Evolutionary conservation across 2,888 invertebrate species (phyloP).

Genomic region (Himalopsyche anomala): DNA sequence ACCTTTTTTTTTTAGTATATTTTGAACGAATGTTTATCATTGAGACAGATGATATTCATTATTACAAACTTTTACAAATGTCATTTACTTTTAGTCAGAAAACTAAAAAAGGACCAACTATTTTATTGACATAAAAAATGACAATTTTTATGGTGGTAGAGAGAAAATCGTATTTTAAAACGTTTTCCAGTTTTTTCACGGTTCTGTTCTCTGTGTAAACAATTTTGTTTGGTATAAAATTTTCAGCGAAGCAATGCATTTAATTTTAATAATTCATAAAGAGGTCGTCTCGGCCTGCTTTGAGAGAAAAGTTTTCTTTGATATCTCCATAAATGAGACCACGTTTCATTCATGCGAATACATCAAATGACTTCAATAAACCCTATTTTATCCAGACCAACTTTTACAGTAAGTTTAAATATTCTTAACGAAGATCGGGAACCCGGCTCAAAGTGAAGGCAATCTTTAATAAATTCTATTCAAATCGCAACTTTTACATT

Average conservation of each 20-base stretch:
- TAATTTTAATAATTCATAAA: slow-evolving; percentile 25
- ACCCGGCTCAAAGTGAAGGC: slow-evolving; percentile 33
- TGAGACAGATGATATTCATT: no score
- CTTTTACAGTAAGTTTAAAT: slow-evolving; percentile 6
- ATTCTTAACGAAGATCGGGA: background rate
- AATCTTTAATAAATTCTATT: slow-evolving; percentile 36
- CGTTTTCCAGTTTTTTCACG: no score
- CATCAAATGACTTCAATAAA: slow-evolving; percentile 31
- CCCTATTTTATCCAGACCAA: slow-evolving; percentile 10
- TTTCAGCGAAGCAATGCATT: slow-evolving; percentile 2
- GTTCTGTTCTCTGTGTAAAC: no score
- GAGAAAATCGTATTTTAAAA: no score
- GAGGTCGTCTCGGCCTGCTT: slow-evolving; percentile 9
- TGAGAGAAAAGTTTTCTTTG: slow-evolving; percentile 34
- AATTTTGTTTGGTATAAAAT: background rate
- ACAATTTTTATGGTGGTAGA: no score
- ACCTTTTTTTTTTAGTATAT: no score
- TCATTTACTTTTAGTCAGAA: no score
- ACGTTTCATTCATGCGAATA: slow-evolving; percentile 34
- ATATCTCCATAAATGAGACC: slow-evolving; percentile 19
- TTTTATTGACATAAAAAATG: no score
- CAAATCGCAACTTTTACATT: slow-evolving; percentile 38
- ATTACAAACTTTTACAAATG: no score
- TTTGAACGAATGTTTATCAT: no score
- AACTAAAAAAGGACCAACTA: no score